phyloP scores from a whole-genome alignment of 2,113 vertebrate species.

The Accipiter cooperii region DNA sequence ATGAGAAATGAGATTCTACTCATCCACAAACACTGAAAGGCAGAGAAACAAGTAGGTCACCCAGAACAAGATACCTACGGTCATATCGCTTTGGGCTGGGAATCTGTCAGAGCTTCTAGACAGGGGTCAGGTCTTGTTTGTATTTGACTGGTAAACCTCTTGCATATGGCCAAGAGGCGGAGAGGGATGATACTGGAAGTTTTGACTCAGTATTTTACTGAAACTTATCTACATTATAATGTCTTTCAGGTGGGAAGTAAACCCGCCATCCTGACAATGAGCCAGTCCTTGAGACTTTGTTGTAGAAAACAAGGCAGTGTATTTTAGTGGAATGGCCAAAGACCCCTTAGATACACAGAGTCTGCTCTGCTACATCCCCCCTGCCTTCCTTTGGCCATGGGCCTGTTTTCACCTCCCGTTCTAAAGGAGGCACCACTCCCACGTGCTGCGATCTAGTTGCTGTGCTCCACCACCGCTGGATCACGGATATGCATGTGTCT shows the following conservation, averaged over 20 bases:
- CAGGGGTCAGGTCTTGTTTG: background rate
- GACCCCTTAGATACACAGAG: background rate
- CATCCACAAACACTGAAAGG: background rate
- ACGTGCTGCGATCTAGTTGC: background rate
- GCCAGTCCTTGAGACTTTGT: background rate
- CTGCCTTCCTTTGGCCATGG: background rate
- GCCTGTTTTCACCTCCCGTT: background rate
- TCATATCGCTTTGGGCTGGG: background rate
- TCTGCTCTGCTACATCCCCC: background rate
- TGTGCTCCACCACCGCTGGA: background rate
- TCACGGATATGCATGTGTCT: background rate
- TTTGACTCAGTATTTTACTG: background rate
- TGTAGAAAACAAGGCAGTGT: background rate
- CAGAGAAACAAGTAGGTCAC: constrained; percentile 39
- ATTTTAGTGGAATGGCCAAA: background rate
- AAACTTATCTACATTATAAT: background rate
- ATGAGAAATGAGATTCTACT: background rate
- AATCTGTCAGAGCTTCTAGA: constrained; percentile 34
- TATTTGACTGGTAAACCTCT: background rate
- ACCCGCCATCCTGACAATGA: background rate
- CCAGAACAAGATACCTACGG: background rate
- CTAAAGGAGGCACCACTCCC: background rate
- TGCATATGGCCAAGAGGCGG: background rate
- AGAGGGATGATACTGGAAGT: background rate
- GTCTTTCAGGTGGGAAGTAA: background rate